Evolutionary conservation across 2,797 vertebrate genomes (phyloP).

Genomic region (Orestias chungarensis): DNA sequence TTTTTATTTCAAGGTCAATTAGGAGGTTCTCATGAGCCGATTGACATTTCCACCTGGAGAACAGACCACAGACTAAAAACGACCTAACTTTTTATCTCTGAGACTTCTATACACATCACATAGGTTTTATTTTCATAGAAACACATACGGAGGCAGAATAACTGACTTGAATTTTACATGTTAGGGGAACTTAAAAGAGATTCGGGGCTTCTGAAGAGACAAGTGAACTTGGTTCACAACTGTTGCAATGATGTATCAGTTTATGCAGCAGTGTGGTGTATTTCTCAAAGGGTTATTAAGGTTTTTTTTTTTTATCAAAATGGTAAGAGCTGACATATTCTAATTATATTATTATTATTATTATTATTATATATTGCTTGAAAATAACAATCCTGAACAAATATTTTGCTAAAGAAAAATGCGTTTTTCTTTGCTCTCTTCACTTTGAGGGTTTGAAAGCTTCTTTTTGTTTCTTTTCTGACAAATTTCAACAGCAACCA

Average conservation of each 20-base stretch:
- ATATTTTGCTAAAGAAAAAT: slow-evolving; percentile 1
- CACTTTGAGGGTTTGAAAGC: neutral
- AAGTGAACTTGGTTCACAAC: slow-evolving; percentile 30
- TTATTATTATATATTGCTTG: too few relatives aligned
- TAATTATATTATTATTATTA: too few relatives aligned
- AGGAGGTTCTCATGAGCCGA: neutral
- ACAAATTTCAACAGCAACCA: neutral
- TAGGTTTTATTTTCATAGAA: slow-evolving; percentile 24
- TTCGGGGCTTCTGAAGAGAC: slow-evolving; percentile 32
- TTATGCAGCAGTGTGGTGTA: neutral
- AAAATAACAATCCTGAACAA: neutral
- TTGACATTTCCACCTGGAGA: neutral
- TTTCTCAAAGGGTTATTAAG: slow-evolving; percentile 3
- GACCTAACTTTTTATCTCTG: slow-evolving; percentile 25
- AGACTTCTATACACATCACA: slow-evolving; percentile 21
- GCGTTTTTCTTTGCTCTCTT: neutral
- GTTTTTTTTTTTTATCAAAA: neutral
- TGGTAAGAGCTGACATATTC: neutral
- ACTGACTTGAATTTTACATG: slow-evolving; percentile 38
- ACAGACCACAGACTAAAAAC: slow-evolving; percentile 8
- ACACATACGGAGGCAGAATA: slow-evolving; percentile 17
- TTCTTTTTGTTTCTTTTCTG: neutral
- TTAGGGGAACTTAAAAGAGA: slow-evolving; percentile 28
- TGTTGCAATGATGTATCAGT: slow-evolving; percentile 19
- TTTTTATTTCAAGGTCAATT: neutral